Evolutionary conservation across 2,888 invertebrate species (phyloP), one percentile per base, ranked within the genome.

Genomic region (Nomada flava): DNA sequence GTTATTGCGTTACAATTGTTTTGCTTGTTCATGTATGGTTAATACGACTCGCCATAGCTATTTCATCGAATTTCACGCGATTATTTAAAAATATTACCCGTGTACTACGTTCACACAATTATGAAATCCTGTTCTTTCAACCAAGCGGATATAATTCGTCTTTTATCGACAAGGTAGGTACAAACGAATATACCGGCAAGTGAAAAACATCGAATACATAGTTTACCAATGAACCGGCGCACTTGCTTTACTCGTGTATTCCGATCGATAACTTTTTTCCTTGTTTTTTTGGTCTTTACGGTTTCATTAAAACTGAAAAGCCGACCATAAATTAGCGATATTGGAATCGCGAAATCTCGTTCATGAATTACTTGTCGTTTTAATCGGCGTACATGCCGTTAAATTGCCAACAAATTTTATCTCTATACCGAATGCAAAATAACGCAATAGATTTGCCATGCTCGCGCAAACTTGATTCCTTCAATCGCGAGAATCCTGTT

Each of bases 311-410:
- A 76, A 57, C 23, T 73, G 44, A 44, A 60, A 52, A 15, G 26
- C 52, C 11, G 75, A 11, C 50, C 73, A 70, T 86, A 79, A 86
- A 84, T 86, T 74, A 71, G 18, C 71, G 53, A 76, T 71, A 72
- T 86, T 70, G 65, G 26, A 65, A 75, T 76, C 63, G 74, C 63
- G 50, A 74, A 74, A 76, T 68, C 55, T 72, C 71, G 67, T 78
- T 77, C 62, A 64, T 80, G 77, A 83, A 85, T 85, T 86, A 83
- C 50, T 81, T 64, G 60, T 55, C 57, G 80, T 65, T 83, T 80
- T 68, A 77, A 79, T 72, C 69, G 55, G 50, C 44, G 50, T 11
- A n/a, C 73, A 55, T 68, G 63, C 62, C 52, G 72, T 64, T 74
- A 65, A 73, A 79, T 79, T 62, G 74, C 23, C 64, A 65, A 74